These are phyloP conservation scores for Bubo scandiacus DNA, from an alignment of 2,113 vertebrate species.

Conservation along the genomic window DNA sequence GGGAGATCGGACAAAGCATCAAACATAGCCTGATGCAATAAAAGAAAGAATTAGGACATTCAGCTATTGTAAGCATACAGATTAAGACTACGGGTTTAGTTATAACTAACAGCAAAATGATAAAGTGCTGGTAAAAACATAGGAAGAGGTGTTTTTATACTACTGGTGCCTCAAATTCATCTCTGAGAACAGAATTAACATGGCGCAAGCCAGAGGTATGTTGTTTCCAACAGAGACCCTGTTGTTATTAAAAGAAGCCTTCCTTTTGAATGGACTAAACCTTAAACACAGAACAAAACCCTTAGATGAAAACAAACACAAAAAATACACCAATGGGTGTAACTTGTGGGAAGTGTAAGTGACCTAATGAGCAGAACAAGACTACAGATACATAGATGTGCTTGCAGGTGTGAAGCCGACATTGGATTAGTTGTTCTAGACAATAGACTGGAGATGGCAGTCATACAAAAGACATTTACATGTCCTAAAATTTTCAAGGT, in stretches of 20 bases:
- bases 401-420: not conserved
- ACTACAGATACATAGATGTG: not conserved
- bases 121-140: not conserved
- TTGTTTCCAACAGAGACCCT: not conserved
- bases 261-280: not conserved
- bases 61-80: not conserved
- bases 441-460: not conserved
- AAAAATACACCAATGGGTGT: not conserved
- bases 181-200: not conserved
- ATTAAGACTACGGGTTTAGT: not conserved
- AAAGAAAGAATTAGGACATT: not conserved
- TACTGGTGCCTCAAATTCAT: not conserved
- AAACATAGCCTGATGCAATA: slow-evolving; percentile 81
- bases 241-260: not conserved
- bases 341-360: not conserved
- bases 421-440: not conserved
- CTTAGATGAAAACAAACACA: not conserved
- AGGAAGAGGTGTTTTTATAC: not conserved
- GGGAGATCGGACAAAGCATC: slow-evolving; percentile 88
- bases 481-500: not conserved
- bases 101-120: not conserved
- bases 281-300: not conserved
- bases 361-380: not conserved
- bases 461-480: not conserved
- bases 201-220: not conserved